Conservation (phyloP, 2,888 invertebrate genomes). For the Taenaris catops region DNA sequence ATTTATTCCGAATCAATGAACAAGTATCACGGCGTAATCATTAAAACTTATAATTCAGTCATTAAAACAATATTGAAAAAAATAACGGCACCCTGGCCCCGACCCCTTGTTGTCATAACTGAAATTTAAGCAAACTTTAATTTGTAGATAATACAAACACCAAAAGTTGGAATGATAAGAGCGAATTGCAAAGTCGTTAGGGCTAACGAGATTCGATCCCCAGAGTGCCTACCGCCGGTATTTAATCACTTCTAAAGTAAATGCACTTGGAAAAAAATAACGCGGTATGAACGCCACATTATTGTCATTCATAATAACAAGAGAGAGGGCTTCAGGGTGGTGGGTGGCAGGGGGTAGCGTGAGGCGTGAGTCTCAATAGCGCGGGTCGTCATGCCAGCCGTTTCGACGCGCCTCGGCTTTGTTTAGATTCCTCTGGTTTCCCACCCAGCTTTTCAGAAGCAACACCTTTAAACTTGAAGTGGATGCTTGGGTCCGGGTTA, state of each 20-base stretch:
- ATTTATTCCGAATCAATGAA: constrained; percentile 2
- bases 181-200: constrained; percentile 58
- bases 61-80: constrained; percentile 21
- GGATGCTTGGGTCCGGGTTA: constrained; percentile 20
- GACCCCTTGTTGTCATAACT: constrained; percentile 39
- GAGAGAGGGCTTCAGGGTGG: constrained; percentile 25
- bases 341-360: constrained; percentile 33
- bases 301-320: constrained; percentile 77
- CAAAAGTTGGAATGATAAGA: constrained; percentile 56
- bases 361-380: constrained; percentile 49
- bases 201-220: constrained; percentile 57
- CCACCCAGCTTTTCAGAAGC: constrained; percentile 30
- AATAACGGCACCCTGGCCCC: constrained; percentile 11
- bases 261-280: constrained; percentile 64
- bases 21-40: neutral
- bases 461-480: constrained; percentile 28
- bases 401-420: constrained; percentile 39
- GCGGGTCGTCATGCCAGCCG: constrained; percentile 51
- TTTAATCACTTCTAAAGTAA: constrained; percentile 73
- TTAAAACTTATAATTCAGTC: too few species aligned
- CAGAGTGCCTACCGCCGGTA: constrained; percentile 51
- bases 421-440: constrained; percentile 41
- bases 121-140: constrained; percentile 68
- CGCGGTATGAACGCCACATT: constrained; percentile 59
- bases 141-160: constrained; percentile 67